Conservation (phyloP, 1,140 invertebrate species). For the Bacillus rossius region DNA sequence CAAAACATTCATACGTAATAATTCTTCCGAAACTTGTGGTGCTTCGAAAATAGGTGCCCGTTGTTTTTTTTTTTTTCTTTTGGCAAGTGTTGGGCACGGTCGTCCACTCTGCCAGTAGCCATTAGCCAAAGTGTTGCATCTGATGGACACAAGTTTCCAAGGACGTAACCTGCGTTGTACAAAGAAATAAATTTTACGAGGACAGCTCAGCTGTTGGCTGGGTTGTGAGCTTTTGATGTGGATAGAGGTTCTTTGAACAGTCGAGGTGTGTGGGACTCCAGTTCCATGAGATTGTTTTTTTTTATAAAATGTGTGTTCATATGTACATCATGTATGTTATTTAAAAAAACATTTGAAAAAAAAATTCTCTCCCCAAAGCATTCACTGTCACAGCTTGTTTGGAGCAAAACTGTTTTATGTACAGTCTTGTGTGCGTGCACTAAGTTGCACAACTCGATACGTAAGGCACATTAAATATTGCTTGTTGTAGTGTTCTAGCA, state of each 20-base stretch:
- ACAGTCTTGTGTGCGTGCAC: slow-evolving; percentile 5
- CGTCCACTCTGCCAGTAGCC: not conserved
- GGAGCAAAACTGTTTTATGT: slow-evolving; percentile 1
- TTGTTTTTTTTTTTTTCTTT: slow-evolving; percentile 8
- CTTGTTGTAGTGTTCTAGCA: not conserved
- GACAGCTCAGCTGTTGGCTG: not conserved
- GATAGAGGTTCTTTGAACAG: not conserved
- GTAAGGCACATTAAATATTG: not conserved
- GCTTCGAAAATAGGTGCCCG: not conserved
- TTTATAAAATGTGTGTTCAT: slow-evolving; percentile 4
- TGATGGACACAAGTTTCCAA: not conserved
- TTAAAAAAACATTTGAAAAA: slow-evolving; percentile 4
- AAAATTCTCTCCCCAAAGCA: not conserved
- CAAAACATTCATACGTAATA: slow-evolving; percentile 12
- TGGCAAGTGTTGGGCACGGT: not conserved
- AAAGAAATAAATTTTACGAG: not conserved
- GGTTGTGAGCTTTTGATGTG: not conserved
- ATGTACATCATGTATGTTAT: slow-evolving; percentile 4
- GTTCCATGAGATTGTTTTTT: slow-evolving; percentile 5
- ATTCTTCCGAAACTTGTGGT: slow-evolving; percentile 8
- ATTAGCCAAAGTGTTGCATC: not conserved
- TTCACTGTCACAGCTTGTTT: not conserved
- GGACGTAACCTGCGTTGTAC: not conserved
- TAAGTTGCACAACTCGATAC: not conserved
- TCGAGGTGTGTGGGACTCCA: not conserved